These are phyloP conservation scores for Condylura cristata DNA, from an alignment of 2,113 vertebrate genomes.

Conservation along the genomic window DNA sequence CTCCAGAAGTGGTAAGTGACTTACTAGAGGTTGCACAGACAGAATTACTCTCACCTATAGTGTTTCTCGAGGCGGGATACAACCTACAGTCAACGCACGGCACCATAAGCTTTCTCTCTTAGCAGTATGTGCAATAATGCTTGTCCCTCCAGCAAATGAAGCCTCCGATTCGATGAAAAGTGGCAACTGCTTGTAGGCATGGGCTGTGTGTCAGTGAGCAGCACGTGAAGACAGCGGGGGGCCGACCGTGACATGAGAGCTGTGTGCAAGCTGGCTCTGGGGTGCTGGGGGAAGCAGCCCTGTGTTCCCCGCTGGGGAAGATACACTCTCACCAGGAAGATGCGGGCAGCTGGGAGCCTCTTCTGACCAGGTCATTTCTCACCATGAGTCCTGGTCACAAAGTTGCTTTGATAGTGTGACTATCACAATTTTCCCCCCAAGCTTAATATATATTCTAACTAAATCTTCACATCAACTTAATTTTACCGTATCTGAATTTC, in stretches of 20 bases:
- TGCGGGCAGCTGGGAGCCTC: background rate
- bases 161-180: background rate
- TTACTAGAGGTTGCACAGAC: background rate
- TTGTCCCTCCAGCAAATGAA: background rate
- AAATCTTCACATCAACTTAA: background rate
- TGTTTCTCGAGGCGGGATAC: background rate
- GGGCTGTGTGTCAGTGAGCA: background rate
- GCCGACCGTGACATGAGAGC: too few species aligned
- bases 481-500: background rate
- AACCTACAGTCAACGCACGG: background rate
- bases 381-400: background rate
- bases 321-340: background rate
- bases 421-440: background rate
- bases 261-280: fast-evolving
- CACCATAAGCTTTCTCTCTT: background rate
- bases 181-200: background rate
- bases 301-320: background rate
- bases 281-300: background rate
- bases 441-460: background rate
- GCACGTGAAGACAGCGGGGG: background rate
- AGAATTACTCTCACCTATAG: background rate
- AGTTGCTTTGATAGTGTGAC: background rate
- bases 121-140: background rate
- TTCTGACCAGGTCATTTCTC: background rate
- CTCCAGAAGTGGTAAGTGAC: too few species aligned